phyloP scores from a whole-genome alignment of 1,140 invertebrate genomes.

The Nixonia krombeini region DNA sequence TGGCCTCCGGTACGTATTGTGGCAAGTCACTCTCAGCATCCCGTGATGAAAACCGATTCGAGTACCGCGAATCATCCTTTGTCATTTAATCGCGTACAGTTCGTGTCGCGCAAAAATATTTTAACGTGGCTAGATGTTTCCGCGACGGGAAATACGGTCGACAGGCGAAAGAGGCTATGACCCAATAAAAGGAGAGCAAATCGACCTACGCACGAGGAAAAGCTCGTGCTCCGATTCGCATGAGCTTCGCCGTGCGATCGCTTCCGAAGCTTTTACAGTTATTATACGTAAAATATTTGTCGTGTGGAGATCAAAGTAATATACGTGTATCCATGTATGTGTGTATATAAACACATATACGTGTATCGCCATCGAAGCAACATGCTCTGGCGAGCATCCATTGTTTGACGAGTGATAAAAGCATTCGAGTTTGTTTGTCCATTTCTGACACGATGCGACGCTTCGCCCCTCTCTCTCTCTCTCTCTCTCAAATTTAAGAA shows the following conservation, averaged over 20 bases:
- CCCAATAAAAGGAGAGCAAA: too few relatives aligned
- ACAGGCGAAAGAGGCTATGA: too few relatives aligned
- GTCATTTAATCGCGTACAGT: too few relatives aligned
- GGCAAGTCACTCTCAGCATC: too few relatives aligned
- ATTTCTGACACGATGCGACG: constrained; percentile 41
- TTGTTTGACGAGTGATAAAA: constrained; percentile 68
- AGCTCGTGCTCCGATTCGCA: constrained; percentile 16
- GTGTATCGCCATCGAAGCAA: constrained; percentile 7
- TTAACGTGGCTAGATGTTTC: too few relatives aligned
- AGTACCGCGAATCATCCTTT: too few relatives aligned
- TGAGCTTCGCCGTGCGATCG: constrained; percentile 28
- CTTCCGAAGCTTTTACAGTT: constrained; percentile 63
- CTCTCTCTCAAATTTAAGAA: too few relatives aligned
- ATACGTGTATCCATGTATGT: constrained; percentile 18
- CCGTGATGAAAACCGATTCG: too few relatives aligned
- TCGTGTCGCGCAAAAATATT: too few relatives aligned
- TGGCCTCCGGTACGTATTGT: neutral
- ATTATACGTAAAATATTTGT: constrained; percentile 63
- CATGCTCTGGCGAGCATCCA: constrained; percentile 23
- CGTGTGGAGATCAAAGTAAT: constrained; percentile 51
- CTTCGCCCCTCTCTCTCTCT: constrained; percentile 17
- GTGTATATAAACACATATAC: neutral
- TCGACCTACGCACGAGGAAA: too few relatives aligned
- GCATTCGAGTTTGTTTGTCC: constrained; percentile 57
- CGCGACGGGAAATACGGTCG: too few relatives aligned